A percentile compares a stretch with the other conserved stretches of the same genome.
Conservation (phyloP, 2,113 vertebrate genomes). For the Solea solea region DNA sequence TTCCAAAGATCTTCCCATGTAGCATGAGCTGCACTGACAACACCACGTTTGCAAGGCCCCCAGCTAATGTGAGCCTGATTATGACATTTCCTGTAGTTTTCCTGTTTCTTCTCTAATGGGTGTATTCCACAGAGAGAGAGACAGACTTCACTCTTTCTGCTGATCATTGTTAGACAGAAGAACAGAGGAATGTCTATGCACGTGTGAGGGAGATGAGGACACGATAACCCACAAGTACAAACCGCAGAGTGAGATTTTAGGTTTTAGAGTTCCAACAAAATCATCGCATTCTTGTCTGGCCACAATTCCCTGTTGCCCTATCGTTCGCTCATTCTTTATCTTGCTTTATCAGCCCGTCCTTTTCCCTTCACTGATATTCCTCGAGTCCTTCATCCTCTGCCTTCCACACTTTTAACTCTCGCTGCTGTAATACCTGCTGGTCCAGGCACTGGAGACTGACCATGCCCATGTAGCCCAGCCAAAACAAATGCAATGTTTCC, state of each 20-base stretch:
- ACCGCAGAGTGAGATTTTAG: slow-evolving; percentile 53
- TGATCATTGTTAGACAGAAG: slow-evolving; percentile 47
- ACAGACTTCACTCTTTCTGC: slow-evolving; percentile 25
- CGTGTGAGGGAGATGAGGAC: slow-evolving; percentile 58
- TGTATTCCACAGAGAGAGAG: slow-evolving; percentile 56
- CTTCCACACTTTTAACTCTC: slow-evolving; percentile 18
- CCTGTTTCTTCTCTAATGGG: slow-evolving; percentile 48
- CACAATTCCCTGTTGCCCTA: slow-evolving; percentile 36
- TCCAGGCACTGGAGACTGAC: slow-evolving; percentile 51
- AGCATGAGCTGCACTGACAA: slow-evolving; percentile 47
- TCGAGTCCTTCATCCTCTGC: slow-evolving; percentile 11
- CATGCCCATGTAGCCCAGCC: slow-evolving; percentile 46
- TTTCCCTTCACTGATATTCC: slow-evolving; percentile 45
- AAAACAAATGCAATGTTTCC: slow-evolving; percentile 72
- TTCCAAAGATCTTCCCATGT: slow-evolving; percentile 55
- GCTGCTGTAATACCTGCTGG: slow-evolving; percentile 18
- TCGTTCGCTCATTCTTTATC: slow-evolving; percentile 48
- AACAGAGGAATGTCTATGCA: slow-evolving; percentile 33
- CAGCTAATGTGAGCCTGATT: slow-evolving; percentile 62
- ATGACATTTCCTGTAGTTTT: slow-evolving; percentile 75
- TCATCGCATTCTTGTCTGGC: slow-evolving; percentile 46
- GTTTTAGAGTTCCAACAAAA: slow-evolving; percentile 52
- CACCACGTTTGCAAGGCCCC: slow-evolving; percentile 23
- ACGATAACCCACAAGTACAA: slow-evolving; percentile 62
- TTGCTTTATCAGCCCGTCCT: slow-evolving; percentile 37